Base-by-base conservation (phyloP, 2,888 invertebrate genomes). In the Pyrocoelia pectoralis region DNA sequence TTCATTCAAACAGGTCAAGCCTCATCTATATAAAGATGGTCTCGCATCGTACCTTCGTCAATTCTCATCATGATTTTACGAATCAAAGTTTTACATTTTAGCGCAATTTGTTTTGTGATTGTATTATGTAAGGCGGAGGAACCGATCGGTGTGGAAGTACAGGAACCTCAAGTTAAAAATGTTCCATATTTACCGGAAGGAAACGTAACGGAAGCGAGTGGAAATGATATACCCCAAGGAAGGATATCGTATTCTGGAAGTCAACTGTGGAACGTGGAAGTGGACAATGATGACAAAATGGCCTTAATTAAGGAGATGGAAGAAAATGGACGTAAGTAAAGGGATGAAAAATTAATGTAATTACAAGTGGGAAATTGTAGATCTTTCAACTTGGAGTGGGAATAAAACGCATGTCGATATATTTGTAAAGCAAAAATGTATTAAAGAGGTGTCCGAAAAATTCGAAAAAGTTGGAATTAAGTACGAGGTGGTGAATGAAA, bases 201-300 rank as follows among this genome's bases (percentile, higher is more conserved):
- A 43, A n/a, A 15, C n/a, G n/a, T 6, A 12, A 2, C 38, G 33
- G 15, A 14, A 10, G 14, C 4, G 3, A 48, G 14, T 1, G 29
- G 12, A 3, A 12, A 18, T 9, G 50, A 49, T 2, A 19, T 13
- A 18, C 51, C 50, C 6, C 43, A 53, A 28, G 53, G 33, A 8
- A 72, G 72, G 63, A 84, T 91, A 43, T 86, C 87, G 53, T 94
- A 93, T 77, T 85, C 87, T 51, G 93, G 93, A 1, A 88, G 90
- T 13, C 93, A 94, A 81, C 80, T 93, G 12, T 91, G 92, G 90
- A 86, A 91, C 75, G 88, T 92, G 6, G 79, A 79, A 4, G 83
- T 85, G 10, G 82, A 83, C 50, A 82, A 81, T 33, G 83, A 84
- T 67, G 84, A 80, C 74, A 86, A 85, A 68, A 83, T 82, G 76